These are phyloP conservation scores for Rafetus swinhoei DNA, from an alignment of 2,113 vertebrate species.

Conservation along the genomic window DNA sequence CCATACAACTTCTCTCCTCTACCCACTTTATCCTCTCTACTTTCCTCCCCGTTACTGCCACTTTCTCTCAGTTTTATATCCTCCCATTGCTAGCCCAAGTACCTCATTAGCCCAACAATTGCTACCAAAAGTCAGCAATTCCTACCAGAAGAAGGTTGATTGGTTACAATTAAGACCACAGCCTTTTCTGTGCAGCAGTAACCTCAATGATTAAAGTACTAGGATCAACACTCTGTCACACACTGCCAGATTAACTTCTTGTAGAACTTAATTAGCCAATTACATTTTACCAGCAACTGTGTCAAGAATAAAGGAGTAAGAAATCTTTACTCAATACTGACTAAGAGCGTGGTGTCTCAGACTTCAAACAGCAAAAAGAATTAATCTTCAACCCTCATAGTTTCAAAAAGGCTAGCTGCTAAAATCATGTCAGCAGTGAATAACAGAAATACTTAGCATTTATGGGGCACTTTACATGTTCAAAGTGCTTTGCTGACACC, in stretches of 20 bases:
- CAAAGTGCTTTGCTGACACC: neutral
- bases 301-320: neutral
- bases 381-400: neutral
- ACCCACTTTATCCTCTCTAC: neutral
- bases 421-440: neutral
- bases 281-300: neutral
- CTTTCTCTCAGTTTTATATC: neutral
- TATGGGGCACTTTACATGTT: neutral
- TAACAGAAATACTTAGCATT: neutral
- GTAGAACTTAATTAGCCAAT: neutral
- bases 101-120: neutral
- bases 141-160: neutral
- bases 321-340: neutral
- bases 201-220: neutral
- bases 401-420: neutral
- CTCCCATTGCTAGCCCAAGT: neutral
- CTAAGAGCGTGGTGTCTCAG: neutral
- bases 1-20: neutral
- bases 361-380: neutral
- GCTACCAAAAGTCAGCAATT: neutral
- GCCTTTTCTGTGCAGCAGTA: neutral
- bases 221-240: neutral
- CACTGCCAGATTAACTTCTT: neutral
- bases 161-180: neutral
- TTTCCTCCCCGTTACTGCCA: neutral